phyloP scores from a whole-genome alignment of 2,888 invertebrate species.

The Lithosia quadra region DNA sequence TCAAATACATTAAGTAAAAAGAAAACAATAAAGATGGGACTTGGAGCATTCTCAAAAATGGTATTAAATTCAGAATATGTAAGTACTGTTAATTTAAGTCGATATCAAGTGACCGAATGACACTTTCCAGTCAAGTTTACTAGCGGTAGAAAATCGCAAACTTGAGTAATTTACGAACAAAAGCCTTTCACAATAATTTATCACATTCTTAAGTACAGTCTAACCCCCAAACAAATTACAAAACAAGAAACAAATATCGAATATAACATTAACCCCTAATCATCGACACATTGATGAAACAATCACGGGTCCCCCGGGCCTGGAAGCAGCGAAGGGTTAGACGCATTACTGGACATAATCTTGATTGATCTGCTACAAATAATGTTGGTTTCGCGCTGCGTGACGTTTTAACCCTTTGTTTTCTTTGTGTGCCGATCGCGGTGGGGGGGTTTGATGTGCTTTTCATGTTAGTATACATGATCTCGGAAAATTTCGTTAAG shows the following conservation, averaged over 20 bases:
- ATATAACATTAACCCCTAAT: conserved; percentile 73
- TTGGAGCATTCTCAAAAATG: too few species aligned
- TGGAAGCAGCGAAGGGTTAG: conserved; percentile 70
- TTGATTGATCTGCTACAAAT: conserved; percentile 85
- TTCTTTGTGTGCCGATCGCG: conserved; percentile 52
- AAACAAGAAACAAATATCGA: conserved; percentile 58
- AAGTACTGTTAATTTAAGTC: too few species aligned
- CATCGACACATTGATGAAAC: conserved; percentile 78
- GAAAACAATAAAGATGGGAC: too few species aligned
- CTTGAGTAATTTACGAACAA: neutral
- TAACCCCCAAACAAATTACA: conserved; percentile 50
- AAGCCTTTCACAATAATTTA: neutral
- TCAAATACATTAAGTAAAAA: too few species aligned
- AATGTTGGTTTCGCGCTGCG: conserved; percentile 70
- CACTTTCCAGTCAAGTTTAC: too few species aligned
- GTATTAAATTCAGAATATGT: too few species aligned
- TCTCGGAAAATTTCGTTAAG: conserved; percentile 10
- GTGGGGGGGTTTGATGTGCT: conserved; percentile 63
- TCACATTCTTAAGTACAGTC: neutral
- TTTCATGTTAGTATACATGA: conserved; percentile 49
- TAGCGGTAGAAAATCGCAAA: too few species aligned
- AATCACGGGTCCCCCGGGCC: conserved; percentile 66
- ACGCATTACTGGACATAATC: conserved; percentile 79
- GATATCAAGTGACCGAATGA: too few species aligned
- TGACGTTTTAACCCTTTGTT: conserved; percentile 59